Evolutionary conservation across 2,113 vertebrate species (phyloP).

Genomic region (Epinephelus lanceolatus): DNA sequence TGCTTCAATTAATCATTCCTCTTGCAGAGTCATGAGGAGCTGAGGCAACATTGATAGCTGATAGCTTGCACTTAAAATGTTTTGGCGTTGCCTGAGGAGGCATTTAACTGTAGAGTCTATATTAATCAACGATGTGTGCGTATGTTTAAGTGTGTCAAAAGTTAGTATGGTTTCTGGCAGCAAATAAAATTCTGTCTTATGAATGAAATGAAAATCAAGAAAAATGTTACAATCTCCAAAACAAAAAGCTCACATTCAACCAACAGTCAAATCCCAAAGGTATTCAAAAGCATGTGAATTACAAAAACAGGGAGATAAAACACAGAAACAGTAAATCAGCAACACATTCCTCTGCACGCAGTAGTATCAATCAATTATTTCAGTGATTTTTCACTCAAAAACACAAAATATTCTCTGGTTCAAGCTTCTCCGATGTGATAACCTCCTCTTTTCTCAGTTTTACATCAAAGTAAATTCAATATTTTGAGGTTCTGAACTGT

Average conservation of each 20-base stretch:
- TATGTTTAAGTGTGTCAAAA: neutral
- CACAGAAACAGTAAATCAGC: neutral
- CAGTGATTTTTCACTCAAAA: neutral
- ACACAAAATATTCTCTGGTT: neutral
- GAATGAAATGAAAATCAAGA: neutral
- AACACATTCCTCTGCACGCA: neutral
- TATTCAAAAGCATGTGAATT: neutral
- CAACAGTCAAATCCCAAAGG: neutral
- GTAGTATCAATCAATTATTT: neutral
- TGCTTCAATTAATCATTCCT: neutral
- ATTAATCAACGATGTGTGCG: neutral
- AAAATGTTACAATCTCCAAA: neutral
- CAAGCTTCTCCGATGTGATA: neutral
- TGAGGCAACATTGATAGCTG: constrained; percentile 4
- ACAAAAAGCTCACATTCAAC: neutral
- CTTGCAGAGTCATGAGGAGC: constrained; percentile 9
- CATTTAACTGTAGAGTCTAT: neutral
- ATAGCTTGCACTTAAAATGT: constrained; percentile 1
- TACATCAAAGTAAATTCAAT: neutral
- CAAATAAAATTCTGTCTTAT: neutral
- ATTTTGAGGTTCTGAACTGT: neutral
- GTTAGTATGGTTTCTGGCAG: neutral
- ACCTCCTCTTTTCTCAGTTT: neutral
- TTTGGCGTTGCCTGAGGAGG: neutral
- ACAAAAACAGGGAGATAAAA: neutral